Evolutionary conservation across 1,140 invertebrate genomes (phyloP), one percentile per base, ranked within the genome.

Genomic region (Leptopilina boulardi): DNA sequence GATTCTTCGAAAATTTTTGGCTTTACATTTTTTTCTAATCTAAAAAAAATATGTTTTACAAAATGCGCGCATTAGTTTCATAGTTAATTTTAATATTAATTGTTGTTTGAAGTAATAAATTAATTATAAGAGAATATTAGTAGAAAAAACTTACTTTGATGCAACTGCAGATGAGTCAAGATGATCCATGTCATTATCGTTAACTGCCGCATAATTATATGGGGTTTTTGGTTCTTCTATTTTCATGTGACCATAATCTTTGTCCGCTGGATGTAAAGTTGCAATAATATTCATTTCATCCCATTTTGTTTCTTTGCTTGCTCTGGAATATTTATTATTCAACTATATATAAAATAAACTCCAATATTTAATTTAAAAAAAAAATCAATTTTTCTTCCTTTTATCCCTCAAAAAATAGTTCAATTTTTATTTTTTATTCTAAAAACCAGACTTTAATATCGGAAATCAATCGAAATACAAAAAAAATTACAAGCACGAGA

Each of bases 221-320:
- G 99, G 99, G 10, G 99, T 99, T 92, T 99, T 97, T 44, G 98
- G 97, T 91, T 99, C 98, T 85, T 99, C 97, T 75, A 99, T 98
- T 93, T 99, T 99, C 98, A 99, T 99, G 87, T 99, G 98, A 10
- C 99, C 99, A 92, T 99, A 99, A 92, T 99, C 98, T 92, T 99
- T 99, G 88, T 98, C 98, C 34, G 96, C 91, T 51, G 99, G 99
- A 93, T 99, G 99, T 86, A 98, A 94, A 4, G 99, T 99, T 76
- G 98, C 98, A 83, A 99, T 93, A 79, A 99, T 99, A 91, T 99
- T 99, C 95, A 99, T 98, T 93, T 99, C 98, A 92, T 99, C 99
- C 93, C 98, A 99, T 93, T 98, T 97, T 89, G 97, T 97, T 89
- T 94, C 95, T 91, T 96, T 96, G 78, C 91, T 91, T 85, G 94